Evolutionary conservation across 2,113 vertebrate genomes (phyloP), one percentile per base, ranked within the genome.

Genomic region (Haplotaxodon microlepis): DNA sequence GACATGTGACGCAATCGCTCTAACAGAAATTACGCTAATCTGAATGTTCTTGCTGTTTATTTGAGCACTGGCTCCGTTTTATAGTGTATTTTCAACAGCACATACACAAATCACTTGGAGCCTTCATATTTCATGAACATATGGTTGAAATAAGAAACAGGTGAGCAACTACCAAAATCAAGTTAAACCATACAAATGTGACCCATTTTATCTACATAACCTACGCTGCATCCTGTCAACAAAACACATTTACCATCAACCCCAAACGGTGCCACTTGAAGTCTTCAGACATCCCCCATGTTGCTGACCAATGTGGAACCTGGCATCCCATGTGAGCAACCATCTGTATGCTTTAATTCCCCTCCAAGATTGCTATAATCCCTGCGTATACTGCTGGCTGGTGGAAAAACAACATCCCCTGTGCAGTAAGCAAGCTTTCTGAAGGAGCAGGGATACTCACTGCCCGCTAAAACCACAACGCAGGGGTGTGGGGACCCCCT

Each of bases 291-390:
- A 83, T 63, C 84, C 83, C 84, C 57, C 81, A 78, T 82, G 53
- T 34, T 92, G 90, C 90, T 91, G 88, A 88, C 84, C 83, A 84
- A 50, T 73, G 38, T 24, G 78, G 90, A 88, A 91, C 85, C 84
- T 90, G 91, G 86, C 89, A 92, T 95, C 93, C 94, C 92, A 94
- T 93, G 91, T 94, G 81, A 90, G 88, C 38, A 90, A 87, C 93
- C 94, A 93, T 95, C 94, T 94, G 95, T 38, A 95, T 53, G 86
- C 57, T 87, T 92, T 94, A 94, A 95, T 81, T 92, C 94, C 91
- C 73, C 45, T 82, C 56, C 84, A 93, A 92, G 90, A 92, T 90
- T 87, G 87, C 86, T 86, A 89, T 94, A 95, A 96, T 95, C 95
- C 93, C 85, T 87, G 84, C 86, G 82, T 81, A 90, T 80, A 88